Conservation (phyloP, 1,140 invertebrate species). For the Epicauta chinensis region DNA sequence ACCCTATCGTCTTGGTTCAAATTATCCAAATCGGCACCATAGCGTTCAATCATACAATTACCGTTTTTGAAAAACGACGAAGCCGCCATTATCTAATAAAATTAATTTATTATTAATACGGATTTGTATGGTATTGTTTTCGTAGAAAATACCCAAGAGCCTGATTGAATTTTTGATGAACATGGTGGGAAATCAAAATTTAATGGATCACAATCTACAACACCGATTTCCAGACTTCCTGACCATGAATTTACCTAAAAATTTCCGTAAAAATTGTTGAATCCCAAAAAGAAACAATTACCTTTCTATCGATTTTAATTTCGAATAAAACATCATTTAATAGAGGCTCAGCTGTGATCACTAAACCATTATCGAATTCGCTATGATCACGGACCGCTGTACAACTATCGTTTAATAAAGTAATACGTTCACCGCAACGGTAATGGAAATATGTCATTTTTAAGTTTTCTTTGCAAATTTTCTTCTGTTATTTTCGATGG, state of each 20-base stretch:
- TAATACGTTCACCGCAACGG: slow-evolving; percentile 72
- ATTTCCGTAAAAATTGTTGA: slow-evolving; percentile 18
- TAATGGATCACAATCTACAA: slow-evolving; percentile 78
- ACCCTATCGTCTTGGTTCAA: slow-evolving; percentile 79
- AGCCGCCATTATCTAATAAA: slow-evolving; percentile 69
- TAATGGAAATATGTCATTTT: slow-evolving; percentile 60
- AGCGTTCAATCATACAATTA: slow-evolving; percentile 67
- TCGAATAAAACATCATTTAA: slow-evolving; percentile 81
- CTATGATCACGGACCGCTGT: slow-evolving; percentile 72
- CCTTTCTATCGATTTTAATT: slow-evolving; percentile 83
- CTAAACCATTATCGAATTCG: slow-evolving; percentile 77
- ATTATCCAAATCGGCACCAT: slow-evolving; percentile 77
- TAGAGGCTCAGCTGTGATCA: slow-evolving; percentile 77
- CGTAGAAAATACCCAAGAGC: slow-evolving; percentile 67
- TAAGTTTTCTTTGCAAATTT: too few relatives aligned
- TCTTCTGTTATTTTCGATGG: too few relatives aligned
- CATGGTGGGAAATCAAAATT: slow-evolving; percentile 74
- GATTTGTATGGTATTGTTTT: too few relatives aligned
- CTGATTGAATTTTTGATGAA: slow-evolving; percentile 74
- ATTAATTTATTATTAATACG: slow-evolving; percentile 15
- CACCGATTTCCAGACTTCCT: slow-evolving; percentile 87
- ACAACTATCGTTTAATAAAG: slow-evolving; percentile 70
- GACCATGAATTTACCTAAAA: slow-evolving; percentile 73
- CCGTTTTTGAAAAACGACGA: slow-evolving; percentile 81
- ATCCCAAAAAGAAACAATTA: too few relatives aligned